Evolutionary conservation across 2,888 invertebrate species (phyloP).

Genomic region (Diaperis boleti): DNA sequence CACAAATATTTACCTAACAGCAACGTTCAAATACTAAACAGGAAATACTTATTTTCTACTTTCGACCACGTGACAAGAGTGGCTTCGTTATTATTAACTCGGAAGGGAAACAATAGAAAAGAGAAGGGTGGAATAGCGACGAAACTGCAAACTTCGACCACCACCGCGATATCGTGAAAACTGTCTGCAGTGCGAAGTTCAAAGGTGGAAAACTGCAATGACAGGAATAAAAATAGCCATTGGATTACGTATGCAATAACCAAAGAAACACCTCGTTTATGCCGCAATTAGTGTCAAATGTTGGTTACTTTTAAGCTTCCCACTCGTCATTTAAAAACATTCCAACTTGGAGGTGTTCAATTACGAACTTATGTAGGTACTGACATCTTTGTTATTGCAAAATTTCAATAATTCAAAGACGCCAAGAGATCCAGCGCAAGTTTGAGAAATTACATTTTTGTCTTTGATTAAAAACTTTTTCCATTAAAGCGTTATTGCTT

Average conservation of each 20-base stretch:
- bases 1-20: constrained; percentile 59
- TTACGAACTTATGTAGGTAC: too few species aligned
- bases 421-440: too few species aligned
- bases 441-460: too few species aligned
- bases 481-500: too few species aligned
- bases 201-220: background rate
- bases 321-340: background rate
- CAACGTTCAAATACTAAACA: constrained; percentile 57
- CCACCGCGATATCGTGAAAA: background rate
- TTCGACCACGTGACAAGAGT: constrained; percentile 47
- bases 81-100: background rate
- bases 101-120: background rate
- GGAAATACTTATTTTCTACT: constrained; percentile 53
- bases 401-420: too few species aligned
- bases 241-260: background rate
- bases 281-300: background rate
- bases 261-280: background rate
- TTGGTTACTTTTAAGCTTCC: background rate
- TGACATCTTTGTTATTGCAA: too few species aligned
- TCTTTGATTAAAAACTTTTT: too few species aligned
- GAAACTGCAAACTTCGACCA: background rate
- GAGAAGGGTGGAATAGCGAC: background rate
- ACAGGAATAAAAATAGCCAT: background rate
- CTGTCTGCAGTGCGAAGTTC: background rate
- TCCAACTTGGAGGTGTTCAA: too few species aligned